Base-by-base conservation (phyloP, 30 jellyfish, hydroid and myxozoan species). In the Pelagia noctiluca region DNA sequence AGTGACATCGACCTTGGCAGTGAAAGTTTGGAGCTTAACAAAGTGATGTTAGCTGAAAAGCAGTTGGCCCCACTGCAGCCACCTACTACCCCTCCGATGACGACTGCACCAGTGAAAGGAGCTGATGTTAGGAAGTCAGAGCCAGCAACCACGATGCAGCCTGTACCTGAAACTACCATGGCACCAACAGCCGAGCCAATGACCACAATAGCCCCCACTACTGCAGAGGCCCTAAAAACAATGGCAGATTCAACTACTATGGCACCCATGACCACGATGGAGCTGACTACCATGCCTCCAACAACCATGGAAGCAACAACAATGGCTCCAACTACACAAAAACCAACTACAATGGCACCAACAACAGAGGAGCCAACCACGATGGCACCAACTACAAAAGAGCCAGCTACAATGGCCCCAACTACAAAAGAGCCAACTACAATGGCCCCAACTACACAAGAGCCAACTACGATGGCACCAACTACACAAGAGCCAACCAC, bases 1-100 rank as follows among this genome's bases (percentile, higher is more conserved):
- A 91, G 98, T 35, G 98, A 66, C 50, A 60, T 91, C 23, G 87
- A 91, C 71, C 76, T 91, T 23, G 62, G 76, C 21, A 21, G n/a
- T 16, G 92, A 23, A 16, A 61, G n/a, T 47, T 29, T 32, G 0
- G 85, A 42, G 23, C 34, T 60, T 34, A 19, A 78, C 19, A 65
- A 71, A 21, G 96, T 77, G 18, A 42, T 35, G 50, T 75, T 85
- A 69, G 90, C 62, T 25, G 94, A 52, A 35, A 65, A 84, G 25
- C 33, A 52, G 24, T 80, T 29, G 33, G 72, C 32, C 31, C 88
- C 87, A 2, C 37, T 70, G 42, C 38, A 16, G 35, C 84, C 92
- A 30, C 89, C 93, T 10, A 88, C 90, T 29, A 87, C 96, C 7
- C 21, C 31, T 21, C 65, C 74, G 21, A 37, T 29, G 31, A 48